Percentiles rank a stretch among this genome's conserved stretches.
Evolutionary conservation across 2,888 invertebrate genomes (phyloP).

Genomic region (Tromatobia lineatoria): DNA sequence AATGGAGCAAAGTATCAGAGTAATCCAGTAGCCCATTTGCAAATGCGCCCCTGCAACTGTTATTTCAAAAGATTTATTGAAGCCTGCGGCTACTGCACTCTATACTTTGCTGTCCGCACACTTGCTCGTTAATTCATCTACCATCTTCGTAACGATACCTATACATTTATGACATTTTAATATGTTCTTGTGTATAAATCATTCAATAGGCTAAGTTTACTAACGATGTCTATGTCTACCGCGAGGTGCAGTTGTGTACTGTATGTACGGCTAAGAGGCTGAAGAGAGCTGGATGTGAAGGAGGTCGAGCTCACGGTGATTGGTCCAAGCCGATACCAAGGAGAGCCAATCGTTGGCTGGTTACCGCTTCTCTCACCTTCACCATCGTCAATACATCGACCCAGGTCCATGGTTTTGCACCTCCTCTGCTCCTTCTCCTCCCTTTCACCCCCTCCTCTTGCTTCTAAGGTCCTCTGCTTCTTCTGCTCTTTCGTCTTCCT

Average conservation of each 20-base stretch:
- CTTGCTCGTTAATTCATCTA: background rate
- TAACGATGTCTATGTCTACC: background rate
- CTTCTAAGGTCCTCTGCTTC: conserved; percentile 53
- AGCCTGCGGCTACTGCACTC: conserved; percentile 23
- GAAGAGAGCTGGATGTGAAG: conserved; percentile 70
- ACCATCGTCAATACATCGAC: conserved; percentile 71
- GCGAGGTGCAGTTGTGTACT: background rate
- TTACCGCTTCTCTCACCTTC: conserved; percentile 78
- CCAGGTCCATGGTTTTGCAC: conserved; percentile 67
- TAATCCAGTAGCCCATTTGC: conserved; percentile 59
- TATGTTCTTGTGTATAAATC: background rate
- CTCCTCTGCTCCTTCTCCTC: conserved; percentile 70
- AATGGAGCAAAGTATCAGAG: conserved; percentile 22
- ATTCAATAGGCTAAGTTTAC: background rate
- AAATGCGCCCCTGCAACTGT: conserved; percentile 39
- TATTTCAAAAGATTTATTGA: conserved; percentile 50
- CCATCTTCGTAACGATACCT: background rate
- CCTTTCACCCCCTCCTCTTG: conserved; percentile 67
- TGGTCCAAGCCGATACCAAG: conserved; percentile 79
- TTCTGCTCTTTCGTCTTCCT: conserved; percentile 64
- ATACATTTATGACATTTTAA: background rate
- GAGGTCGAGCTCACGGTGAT: conserved; percentile 78
- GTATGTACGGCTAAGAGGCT: conserved; percentile 29
- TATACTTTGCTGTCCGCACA: background rate
- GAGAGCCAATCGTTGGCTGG: conserved; percentile 79